These are phyloP conservation scores for Flexamia atlantica DNA, from an alignment of 2,888 invertebrate species.

Conservation along the genomic window DNA sequence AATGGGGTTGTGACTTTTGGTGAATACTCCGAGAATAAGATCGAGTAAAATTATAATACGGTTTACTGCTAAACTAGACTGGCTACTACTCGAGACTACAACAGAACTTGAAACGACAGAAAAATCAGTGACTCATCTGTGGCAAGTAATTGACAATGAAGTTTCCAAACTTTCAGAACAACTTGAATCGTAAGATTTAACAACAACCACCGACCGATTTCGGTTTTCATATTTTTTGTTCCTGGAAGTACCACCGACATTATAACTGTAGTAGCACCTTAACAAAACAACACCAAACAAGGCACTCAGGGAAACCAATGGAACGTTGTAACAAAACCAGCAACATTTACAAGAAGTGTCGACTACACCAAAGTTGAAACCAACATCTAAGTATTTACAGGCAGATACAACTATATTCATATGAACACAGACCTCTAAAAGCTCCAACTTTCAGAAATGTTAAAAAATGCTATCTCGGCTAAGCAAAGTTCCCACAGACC, in stretches of 20 bases:
- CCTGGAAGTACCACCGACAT: conserved; percentile 7
- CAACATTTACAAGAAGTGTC: conserved; percentile 11
- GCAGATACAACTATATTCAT: conserved; percentile 16
- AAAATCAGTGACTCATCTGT: background rate
- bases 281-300: conserved; percentile 42
- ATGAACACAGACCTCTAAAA: conserved; percentile 46
- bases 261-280: conserved; percentile 15
- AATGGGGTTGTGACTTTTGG: too few relatives aligned
- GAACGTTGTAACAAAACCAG: conserved; percentile 5
- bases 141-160: background rate
- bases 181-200: background rate
- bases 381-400: conserved; percentile 32
- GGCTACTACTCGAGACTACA: background rate
- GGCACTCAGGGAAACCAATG: conserved; percentile 28
- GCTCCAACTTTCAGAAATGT: conserved; percentile 20
- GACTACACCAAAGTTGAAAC: background rate
- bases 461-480: too few relatives aligned
- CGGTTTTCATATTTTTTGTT: background rate
- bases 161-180: background rate
- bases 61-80: background rate
- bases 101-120: background rate
- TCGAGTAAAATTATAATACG: background rate
- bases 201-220: background rate
- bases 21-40: too few relatives aligned
- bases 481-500: too few relatives aligned